Evolutionary conservation across 2,113 vertebrate species (phyloP), one percentile per base, ranked within the genome.

Genomic region (Megalops atlanticus): DNA sequence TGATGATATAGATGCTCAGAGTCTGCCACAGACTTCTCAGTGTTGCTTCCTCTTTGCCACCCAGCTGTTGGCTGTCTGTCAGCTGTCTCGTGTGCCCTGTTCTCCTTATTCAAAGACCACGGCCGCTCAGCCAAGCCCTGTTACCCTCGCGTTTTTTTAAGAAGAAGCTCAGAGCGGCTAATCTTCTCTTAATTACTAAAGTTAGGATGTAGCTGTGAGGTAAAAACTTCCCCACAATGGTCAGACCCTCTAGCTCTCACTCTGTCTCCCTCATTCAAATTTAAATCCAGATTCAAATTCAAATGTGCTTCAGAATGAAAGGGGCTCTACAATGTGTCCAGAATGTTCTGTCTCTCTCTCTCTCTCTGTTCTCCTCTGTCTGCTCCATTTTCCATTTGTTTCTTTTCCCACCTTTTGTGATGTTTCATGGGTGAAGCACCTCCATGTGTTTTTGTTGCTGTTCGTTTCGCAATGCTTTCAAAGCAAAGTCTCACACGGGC

Each of bases 251-350:
- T 74, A 10, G 64, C 54, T 31, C 38, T n/a, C 35, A 36, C 47
- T 8, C 38, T 76, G 18, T 41, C 18, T 39, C 39, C 52, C 38
- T 82, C 80, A 84, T 87, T 89, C 85, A 86, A 81, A 87, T 87
- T 87, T 79, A 78, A 85, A 87, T 87, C 78, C 81, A 78, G 83
- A 86, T 87, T 89, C 78, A 81, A 76, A 88, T 86, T 81, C 80
- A 80, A 84, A 82, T 76, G 74, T 78, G 54, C 64, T 54, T 80
- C 78, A 68, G 40, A 41, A 47, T 39, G 18, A 36, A 71, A 47
- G 78, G 36, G 70, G 10, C 74, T 18, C 40, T 74, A 72, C 74
- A 75, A 49, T 82, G 72, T 82, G 76, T 78, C 70, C 45, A 45
- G 79, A 83, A 79, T 80, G n/a, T 64, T 31, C 58, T 64, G 1